These are phyloP conservation scores for Strongylocentrotus purpuratus DNA, from an alignment of 35 echinoderm and acorn worm genomes.

Conservation along the genomic window DNA sequence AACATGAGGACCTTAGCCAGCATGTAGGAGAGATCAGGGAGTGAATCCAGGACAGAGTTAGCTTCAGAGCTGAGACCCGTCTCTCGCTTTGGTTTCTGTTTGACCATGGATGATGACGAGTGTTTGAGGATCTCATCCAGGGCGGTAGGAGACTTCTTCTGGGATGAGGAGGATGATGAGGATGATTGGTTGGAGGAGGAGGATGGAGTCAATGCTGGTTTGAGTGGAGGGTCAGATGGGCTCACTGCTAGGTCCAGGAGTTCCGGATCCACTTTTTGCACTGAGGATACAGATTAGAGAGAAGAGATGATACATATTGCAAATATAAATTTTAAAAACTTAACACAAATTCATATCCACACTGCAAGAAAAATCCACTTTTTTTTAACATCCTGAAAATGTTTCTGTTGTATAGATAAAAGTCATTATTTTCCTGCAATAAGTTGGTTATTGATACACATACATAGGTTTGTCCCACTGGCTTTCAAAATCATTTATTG, in stretches of 20 bases:
- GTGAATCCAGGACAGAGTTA: constrained; percentile 65
- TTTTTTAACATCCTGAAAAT: background rate
- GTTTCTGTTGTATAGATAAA: background rate
- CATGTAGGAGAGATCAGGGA: constrained; percentile 91
- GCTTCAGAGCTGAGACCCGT: constrained; percentile 74
- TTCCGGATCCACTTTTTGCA: constrained; percentile 81
- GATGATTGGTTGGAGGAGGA: background rate
- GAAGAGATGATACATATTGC: background rate
- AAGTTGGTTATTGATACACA: background rate
- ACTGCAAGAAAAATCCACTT: background rate
- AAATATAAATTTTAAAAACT: too few species aligned
- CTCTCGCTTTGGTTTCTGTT: constrained; percentile 76
- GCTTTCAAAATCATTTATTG: background rate
- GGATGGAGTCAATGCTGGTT: constrained; percentile 61
- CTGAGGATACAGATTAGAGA: constrained; percentile 36
- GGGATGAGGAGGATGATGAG: constrained; percentile 9
- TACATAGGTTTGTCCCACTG: background rate
- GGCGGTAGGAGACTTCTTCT: constrained; percentile 67
- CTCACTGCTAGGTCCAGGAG: constrained; percentile 75
- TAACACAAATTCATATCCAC: background rate
- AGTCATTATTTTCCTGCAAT: background rate
- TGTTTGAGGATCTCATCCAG: constrained; percentile 94
- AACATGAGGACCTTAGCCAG: constrained; percentile 96
- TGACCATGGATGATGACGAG: constrained; percentile 82
- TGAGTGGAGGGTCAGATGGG: constrained; percentile 46